Percentiles rank a stretch among this genome's conserved stretches.
phyloP scores from a whole-genome alignment of 2,888 invertebrate genomes.

The Erebia aethiops region DNA sequence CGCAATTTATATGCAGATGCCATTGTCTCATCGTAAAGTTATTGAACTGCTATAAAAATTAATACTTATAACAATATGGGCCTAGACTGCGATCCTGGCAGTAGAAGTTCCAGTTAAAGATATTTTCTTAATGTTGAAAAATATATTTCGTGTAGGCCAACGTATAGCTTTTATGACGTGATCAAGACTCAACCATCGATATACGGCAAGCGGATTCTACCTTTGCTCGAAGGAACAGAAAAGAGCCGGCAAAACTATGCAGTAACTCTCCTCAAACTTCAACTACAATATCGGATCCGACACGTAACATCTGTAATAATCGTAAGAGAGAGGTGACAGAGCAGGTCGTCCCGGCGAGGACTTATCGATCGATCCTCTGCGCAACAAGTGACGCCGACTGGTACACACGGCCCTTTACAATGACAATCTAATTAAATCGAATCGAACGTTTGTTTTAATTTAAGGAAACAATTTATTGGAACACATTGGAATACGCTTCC shows the following conservation, averaged over 20 bases:
- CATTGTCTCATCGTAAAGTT: constrained; percentile 13
- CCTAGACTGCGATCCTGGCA: too few relatives aligned
- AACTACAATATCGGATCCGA: not conserved
- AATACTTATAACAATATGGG: not conserved
- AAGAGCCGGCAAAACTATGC: too few relatives aligned
- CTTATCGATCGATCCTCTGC: constrained; percentile 71
- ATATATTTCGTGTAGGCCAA: too few relatives aligned
- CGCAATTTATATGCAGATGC: constrained; percentile 14
- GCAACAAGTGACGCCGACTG: constrained; percentile 69
- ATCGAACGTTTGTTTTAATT: not conserved
- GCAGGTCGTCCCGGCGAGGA: constrained; percentile 46
- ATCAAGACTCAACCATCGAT: too few relatives aligned
- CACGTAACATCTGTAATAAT: constrained; percentile 14
- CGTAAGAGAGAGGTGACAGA: constrained; percentile 45
- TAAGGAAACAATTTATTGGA: not conserved
- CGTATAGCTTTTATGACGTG: too few relatives aligned
- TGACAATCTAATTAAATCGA: constrained; percentile 12
- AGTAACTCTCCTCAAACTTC: not conserved
- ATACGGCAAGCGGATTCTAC: too few relatives aligned
- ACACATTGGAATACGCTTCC: too few relatives aligned
- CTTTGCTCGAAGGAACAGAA: too few relatives aligned
- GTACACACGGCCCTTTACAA: constrained; percentile 28
- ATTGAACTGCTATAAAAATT: not conserved
- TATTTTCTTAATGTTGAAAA: too few relatives aligned
- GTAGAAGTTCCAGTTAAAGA: too few relatives aligned